These are phyloP conservation scores for Antigone vipio DNA, from an alignment of 2,113 vertebrate species.

Conservation along the genomic window DNA sequence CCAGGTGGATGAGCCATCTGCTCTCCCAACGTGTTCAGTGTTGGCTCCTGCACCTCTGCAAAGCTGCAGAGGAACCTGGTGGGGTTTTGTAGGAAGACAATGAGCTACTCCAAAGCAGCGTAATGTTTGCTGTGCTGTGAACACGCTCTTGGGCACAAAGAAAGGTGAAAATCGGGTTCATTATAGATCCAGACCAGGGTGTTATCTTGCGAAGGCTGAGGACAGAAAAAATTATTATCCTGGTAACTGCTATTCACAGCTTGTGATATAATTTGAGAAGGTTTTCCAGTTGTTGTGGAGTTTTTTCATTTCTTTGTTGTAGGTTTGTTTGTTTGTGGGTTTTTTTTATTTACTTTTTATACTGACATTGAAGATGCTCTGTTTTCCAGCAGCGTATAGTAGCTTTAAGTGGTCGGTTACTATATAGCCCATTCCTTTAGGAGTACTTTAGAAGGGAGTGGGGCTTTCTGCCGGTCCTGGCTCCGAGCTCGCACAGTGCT, in stretches of 20 bases:
- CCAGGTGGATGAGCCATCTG: accelerated
- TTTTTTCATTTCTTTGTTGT: no score
- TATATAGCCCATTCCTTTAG: accelerated
- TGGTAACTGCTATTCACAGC: neutral
- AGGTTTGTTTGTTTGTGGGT: neutral
- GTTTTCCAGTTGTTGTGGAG: neutral
- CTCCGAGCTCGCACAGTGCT: neutral
- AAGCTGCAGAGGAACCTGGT: neutral
- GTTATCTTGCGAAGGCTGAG: neutral
- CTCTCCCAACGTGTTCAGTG: accelerated
- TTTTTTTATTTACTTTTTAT: neutral
- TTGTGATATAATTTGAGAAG: neutral
- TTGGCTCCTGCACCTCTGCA: neutral
- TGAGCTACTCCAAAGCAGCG: accelerated
- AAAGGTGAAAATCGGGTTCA: accelerated
- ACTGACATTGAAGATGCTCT: neutral
- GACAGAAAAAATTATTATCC: neutral
- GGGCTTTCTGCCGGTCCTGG: neutral
- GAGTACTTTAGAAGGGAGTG: neutral
- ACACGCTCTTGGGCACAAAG: neutral
- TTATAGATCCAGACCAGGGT: accelerated
- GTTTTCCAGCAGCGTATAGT: neutral
- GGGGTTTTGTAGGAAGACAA: neutral
- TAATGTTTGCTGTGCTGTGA: accelerated
- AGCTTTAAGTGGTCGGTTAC: accelerated